Conservation (phyloP, 2,888 invertebrate genomes). For the Volucella inanis region DNA sequence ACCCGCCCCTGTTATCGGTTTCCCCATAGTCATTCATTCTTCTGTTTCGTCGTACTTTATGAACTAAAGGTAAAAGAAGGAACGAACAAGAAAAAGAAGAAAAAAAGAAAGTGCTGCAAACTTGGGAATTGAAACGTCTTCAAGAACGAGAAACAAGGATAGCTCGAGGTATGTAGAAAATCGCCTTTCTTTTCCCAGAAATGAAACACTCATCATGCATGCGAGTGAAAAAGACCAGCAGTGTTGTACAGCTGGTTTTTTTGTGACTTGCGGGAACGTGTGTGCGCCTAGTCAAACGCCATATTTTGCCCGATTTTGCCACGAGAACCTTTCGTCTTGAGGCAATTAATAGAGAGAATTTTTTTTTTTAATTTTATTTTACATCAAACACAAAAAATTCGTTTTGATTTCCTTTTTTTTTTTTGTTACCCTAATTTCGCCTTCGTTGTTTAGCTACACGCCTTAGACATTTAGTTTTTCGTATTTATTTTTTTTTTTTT, state of each 20-base stretch:
- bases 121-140: conserved; percentile 57
- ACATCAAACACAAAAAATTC: conserved; percentile 53
- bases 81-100: not conserved
- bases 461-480: not conserved
- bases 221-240: conserved; percentile 47
- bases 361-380: conserved; percentile 17
- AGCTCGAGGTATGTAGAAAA: conserved; percentile 40
- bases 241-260: conserved; percentile 23
- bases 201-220: not conserved
- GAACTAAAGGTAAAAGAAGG: too few relatives aligned
- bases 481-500: conserved; percentile 46
- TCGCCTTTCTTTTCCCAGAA: not conserved
- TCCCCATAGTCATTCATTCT: conserved; percentile 40
- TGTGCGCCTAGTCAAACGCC: conserved; percentile 73
- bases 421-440: not conserved
- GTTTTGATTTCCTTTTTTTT: conserved; percentile 38
- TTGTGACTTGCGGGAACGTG: conserved; percentile 55
- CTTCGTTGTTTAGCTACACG: conserved; percentile 48
- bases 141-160: conserved; percentile 50
- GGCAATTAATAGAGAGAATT: conserved; percentile 64
- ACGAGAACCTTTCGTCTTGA: conserved; percentile 75
- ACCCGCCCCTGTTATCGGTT: conserved; percentile 16
- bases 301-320: conserved; percentile 77
- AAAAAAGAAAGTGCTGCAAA: conserved; percentile 63
- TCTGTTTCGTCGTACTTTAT: conserved; percentile 8